Percentiles rank a stretch among this genome's conserved stretches.
Conservation (phyloP, 2,888 invertebrate genomes). For the Aphidoletes aphidimyza region DNA sequence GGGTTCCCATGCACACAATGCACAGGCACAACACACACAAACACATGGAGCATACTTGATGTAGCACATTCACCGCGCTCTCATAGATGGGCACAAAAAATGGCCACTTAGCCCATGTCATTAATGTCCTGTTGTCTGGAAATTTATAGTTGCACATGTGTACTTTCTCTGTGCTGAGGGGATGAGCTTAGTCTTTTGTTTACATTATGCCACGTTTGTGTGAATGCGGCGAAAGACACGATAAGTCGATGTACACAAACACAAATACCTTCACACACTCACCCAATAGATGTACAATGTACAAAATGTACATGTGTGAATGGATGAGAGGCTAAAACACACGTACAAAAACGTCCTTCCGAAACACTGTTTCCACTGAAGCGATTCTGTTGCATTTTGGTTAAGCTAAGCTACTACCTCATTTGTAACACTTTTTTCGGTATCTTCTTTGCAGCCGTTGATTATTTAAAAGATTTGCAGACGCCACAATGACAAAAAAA, state of each 20-base stretch:
- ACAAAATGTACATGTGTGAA: no score
- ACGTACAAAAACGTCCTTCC: neutral
- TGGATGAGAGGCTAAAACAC: neutral
- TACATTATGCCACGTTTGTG: neutral
- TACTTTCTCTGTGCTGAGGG: no score
- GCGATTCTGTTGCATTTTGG: neutral
- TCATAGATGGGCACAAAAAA: neutral
- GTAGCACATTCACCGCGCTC: neutral
- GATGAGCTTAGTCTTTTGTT: no score
- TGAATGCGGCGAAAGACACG: constrained; percentile 8
- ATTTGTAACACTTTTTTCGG: neutral
- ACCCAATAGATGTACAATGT: no score
- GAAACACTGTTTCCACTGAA: neutral
- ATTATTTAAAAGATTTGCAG: neutral
- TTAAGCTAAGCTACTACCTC: neutral
- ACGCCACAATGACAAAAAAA: neutral
- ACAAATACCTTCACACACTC: no score
- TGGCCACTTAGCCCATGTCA: constrained; percentile 46
- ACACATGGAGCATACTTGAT: neutral
- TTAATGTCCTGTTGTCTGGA: constrained; percentile 53
- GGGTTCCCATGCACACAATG: no score
- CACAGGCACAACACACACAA: no score
- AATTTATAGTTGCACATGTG: constrained; percentile 29
- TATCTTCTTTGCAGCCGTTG: neutral
- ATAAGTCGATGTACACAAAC: neutral